Conservation (phyloP, 92 coral and sea anemone genomes). For the Palythoa grandiflora region DNA sequence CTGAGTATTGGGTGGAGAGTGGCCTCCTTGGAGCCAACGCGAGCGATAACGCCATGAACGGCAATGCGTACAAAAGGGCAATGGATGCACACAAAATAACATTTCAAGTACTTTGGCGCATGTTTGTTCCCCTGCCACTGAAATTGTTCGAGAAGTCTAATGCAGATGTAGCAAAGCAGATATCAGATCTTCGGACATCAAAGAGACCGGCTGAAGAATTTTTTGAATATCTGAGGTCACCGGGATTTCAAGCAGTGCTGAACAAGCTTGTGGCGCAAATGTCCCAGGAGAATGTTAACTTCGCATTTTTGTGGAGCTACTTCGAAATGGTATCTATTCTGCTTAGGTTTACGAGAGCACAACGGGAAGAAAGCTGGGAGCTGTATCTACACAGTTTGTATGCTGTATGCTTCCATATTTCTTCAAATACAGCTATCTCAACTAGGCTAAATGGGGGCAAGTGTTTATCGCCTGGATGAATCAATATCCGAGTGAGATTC, state of each 20-base stretch:
- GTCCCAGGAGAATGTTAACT: slow-evolving; percentile 58
- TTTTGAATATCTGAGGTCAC: slow-evolving; percentile 10
- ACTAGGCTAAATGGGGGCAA: too few relatives aligned
- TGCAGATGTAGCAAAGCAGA: slow-evolving; percentile 31
- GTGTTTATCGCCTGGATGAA: too few relatives aligned
- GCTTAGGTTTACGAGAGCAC: slow-evolving; percentile 65
- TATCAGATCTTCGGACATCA: slow-evolving; percentile 20
- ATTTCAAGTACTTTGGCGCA: slow-evolving; percentile 63
- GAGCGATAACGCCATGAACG: too few relatives aligned
- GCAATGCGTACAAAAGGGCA: too few relatives aligned
- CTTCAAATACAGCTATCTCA: too few relatives aligned
- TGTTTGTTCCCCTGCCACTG: slow-evolving; percentile 54
- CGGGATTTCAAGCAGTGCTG: slow-evolving; percentile 10
- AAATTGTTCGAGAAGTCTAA: slow-evolving; percentile 49
- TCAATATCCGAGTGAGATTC: too few relatives aligned
- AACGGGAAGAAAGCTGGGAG: slow-evolving; percentile 49
- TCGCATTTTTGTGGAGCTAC: slow-evolving; percentile 68
- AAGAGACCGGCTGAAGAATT: slow-evolving; percentile 25
- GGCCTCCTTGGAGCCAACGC: too few relatives aligned
- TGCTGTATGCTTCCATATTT: too few relatives aligned
- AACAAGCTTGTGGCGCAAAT: slow-evolving; percentile 44
- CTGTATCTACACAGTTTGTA: too few relatives aligned
- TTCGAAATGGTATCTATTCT: slow-evolving; percentile 69
- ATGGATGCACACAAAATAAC: slow-evolving; percentile 58
- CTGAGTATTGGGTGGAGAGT: not conserved